A percentile compares a stretch with the other conserved stretches of the same genome.
phyloP scores from a whole-genome alignment of 2,113 vertebrate species.

The human (Homo sapiens) region GRCh38 chr4:14715501-14716000 shows the following conservation, averaged over 20 bases:
- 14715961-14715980: rapidly evolving
- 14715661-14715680: not conserved
- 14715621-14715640: not conserved
- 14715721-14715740: not conserved
- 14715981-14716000: not conserved
- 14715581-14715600: not conserved
- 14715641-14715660: not conserved
- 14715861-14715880: not conserved
- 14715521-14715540: not conserved
- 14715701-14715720: not conserved
- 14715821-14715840: not conserved
- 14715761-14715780: not conserved
- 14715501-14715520: not conserved
- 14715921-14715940: not conserved
- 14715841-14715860: too few species aligned
- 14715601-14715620: not conserved
- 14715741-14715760: not conserved
- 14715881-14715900: not conserved
- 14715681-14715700: not conserved
- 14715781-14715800: not conserved
- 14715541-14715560: not conserved
- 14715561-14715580: not conserved
- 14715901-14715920: not conserved
- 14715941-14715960: not conserved
- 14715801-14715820: not conserved